A percentile compares a stretch with the other conserved stretches of the same genome.
These are phyloP conservation scores for Acronicta leporina DNA, from an alignment of 2,888 invertebrate species.

Conservation along the genomic window DNA sequence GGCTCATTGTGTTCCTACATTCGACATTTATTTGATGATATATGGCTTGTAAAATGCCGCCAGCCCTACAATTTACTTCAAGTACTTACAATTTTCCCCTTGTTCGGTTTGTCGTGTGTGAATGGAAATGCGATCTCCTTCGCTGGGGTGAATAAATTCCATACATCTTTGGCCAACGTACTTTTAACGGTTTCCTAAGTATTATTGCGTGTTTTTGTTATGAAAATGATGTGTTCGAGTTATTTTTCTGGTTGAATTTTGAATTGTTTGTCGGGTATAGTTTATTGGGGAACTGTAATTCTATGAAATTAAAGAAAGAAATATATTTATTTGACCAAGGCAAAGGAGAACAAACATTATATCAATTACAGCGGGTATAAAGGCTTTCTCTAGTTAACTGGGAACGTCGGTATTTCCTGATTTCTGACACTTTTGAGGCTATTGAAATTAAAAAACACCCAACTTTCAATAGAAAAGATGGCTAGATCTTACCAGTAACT, in stretches of 20 bases:
- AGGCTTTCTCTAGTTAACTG: too few species aligned
- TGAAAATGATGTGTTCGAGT: constrained; percentile 66
- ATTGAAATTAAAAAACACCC: too few species aligned
- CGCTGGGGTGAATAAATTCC: constrained; percentile 77
- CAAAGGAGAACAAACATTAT: too few species aligned
- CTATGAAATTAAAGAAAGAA: too few species aligned
- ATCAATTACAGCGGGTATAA: too few species aligned
- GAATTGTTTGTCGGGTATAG: constrained; percentile 22
- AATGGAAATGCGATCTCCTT: constrained; percentile 71
- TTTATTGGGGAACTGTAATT: constrained; percentile 19
- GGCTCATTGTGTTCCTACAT: constrained; percentile 33
- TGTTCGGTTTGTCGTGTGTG: constrained; percentile 61
- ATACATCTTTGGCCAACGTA: constrained; percentile 72
- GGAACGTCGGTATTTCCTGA: too few species aligned
- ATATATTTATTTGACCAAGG: too few species aligned
- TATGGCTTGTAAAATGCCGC: constrained; percentile 41
- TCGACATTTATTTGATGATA: constrained; percentile 52
- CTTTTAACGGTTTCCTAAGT: constrained; percentile 74
- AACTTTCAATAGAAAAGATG: too few species aligned
- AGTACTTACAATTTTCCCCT: constrained; percentile 63
- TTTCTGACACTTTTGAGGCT: too few species aligned
- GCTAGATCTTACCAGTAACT: too few species aligned
- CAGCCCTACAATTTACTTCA: constrained; percentile 62
- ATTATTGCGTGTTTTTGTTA: constrained; percentile 71
- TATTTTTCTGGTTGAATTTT: constrained; percentile 47